These are phyloP conservation scores for Kryptolebias ocellatus DNA, from an alignment of 2,797 vertebrate genomes.

Conservation along the genomic window DNA sequence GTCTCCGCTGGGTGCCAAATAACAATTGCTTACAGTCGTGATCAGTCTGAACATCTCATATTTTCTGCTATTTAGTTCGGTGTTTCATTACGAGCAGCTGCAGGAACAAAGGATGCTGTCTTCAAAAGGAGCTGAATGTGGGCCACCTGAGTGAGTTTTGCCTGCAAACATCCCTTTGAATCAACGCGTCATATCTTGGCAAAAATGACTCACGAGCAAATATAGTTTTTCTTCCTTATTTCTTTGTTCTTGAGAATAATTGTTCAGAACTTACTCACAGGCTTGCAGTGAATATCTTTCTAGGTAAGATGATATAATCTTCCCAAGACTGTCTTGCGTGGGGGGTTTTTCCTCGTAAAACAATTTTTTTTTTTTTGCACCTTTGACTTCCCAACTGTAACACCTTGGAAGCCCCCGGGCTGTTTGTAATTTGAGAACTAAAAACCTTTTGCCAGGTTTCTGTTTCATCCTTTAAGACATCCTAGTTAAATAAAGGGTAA, in stretches of 20 bases:
- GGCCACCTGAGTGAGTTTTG: slow-evolving; percentile 58
- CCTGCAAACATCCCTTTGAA: slow-evolving; percentile 56
- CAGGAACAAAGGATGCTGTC: slow-evolving; percentile 54
- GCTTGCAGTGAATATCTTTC: slow-evolving; percentile 16
- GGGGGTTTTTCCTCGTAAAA: slow-evolving; percentile 23
- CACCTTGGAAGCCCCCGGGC: slow-evolving; percentile 47
- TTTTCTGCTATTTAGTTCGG: slow-evolving; percentile 47
- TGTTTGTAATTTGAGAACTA: slow-evolving; percentile 59
- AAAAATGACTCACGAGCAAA: slow-evolving; percentile 54
- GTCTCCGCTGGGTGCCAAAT: slow-evolving; percentile 29
- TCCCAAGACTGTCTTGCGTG: slow-evolving; percentile 11
- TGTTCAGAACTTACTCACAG: slow-evolving; percentile 21
- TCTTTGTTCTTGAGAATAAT: slow-evolving; percentile 22
- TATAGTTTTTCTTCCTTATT: slow-evolving; percentile 14
- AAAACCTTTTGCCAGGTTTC: slow-evolving; percentile 48
- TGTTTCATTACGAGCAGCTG: slow-evolving; percentile 59
- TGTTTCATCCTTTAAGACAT: slow-evolving; percentile 35
- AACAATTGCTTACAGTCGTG: slow-evolving; percentile 29
- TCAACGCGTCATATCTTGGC: slow-evolving; percentile 39
- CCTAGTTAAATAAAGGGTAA: slow-evolving; percentile 58
- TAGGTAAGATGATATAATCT: slow-evolving; percentile 23
- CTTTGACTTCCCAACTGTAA: slow-evolving; percentile 29
- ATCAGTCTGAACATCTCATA: slow-evolving; percentile 49
- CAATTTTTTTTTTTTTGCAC: slow-evolving; percentile 18
- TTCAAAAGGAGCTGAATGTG: slow-evolving; percentile 57